Evolutionary conservation across 2,888 invertebrate species (phyloP), one percentile per base, ranked within the genome.

Genomic region (Hemithea aestivaria): DNA sequence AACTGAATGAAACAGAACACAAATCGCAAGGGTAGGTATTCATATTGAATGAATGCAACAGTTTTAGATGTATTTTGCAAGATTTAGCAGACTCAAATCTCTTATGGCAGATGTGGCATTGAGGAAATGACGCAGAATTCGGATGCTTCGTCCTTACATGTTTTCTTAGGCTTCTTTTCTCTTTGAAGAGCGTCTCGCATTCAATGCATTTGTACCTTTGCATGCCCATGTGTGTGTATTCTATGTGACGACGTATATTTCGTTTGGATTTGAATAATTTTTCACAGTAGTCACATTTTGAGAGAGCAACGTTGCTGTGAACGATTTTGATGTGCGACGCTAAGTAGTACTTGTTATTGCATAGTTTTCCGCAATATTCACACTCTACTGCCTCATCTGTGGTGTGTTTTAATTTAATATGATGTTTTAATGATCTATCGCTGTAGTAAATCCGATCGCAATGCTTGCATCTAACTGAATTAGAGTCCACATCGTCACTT

Each of bases 41-140:
- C 74, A 79, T 73, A 10, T 81, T 78, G 39, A 76, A 76, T 0
- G 81, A 80, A 43, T 84, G 83, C 0, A 81, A 9, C 0, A 80
- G 38, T 28, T 83, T 82, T 0, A 83, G 29, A 45, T 84, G 83
- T 27, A 79, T 78, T 22, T 81, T 82, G 23, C 83, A 82, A 0
- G 84, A 79, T 38, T 82, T 82, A 0, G 83, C 84, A 0, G 83
- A 83, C 38, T 84, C 84, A 21, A 84, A 84, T 1, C 79, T 52
- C 33, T 79, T 80, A 1, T 70, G 48, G 35, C 83, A 84, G 0
- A 83, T 72, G 27, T 82, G 81, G 26, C 83, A 84, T 31, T 81
- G 78, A 0, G 84, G 81, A 8, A 84, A 84, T 0, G 57, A 40
- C 0, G 65, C 47, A 0, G 84, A 83, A 22, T 82, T 57, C 0